Evolutionary conservation across 2,113 vertebrate species (phyloP), one percentile per base, ranked within the genome.

Genomic region (Leptocoma aspasia): DNA sequence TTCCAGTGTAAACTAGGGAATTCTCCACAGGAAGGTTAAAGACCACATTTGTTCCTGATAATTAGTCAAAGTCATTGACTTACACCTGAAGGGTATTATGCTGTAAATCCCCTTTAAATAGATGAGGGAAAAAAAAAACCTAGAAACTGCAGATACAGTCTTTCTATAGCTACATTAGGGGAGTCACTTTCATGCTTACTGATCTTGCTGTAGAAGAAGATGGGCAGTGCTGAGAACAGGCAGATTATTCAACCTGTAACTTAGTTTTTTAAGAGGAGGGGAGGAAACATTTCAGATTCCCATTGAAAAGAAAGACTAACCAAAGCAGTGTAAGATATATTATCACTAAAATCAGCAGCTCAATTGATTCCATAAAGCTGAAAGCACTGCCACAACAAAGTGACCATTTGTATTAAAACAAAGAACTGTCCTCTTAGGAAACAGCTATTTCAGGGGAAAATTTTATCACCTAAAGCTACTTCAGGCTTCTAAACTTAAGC

Each of bases 111-210:
- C 11, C n/a, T 85, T 42, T 77, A 54, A 59, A 92, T 4, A 56
- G 59, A 81, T 23, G n/a, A 79, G 31, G 17, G 3, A 1, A 41
- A 54, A 76, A 61, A 15, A 81, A 75, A n/a, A 27, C 3, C 42
- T 59, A 86, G 66, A 91, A 91, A 88, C 12, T 80, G 95, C 94
- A 94, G 89, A 72, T 87, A 70, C 57, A 87, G 63, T 65, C 75
- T 66, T 95, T 85, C 87, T 54, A 47, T 7, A 87, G 70, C 54
- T 80, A 73, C 81, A 86, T 95, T 91, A 96, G 57, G 41, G 21
- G 50, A 95, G 89, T 95, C 91, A 94, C 91, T 95, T 95, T 94
- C 93, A 94, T 95, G 91, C 86, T 92, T 63, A 41, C 70, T 95
- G 82, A 95, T 84, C 91, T 92, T 72, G 59, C 93, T 82, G 53